phyloP scores from a whole-genome alignment of 1,140 invertebrate genomes.

The Goniozus legneri region DNA sequence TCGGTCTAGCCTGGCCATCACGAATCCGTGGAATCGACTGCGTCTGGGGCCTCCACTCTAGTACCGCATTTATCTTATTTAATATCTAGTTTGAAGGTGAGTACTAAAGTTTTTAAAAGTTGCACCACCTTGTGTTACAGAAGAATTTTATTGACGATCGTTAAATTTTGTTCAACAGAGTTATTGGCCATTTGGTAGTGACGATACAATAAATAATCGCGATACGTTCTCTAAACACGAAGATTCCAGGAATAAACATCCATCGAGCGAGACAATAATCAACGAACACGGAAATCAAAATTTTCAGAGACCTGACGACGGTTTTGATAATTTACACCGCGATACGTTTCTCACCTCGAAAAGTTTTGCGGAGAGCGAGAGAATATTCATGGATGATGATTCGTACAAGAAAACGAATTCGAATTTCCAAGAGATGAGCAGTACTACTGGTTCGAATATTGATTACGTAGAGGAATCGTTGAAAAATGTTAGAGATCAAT shows the following conservation, averaged over 20 bases:
- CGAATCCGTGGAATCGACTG: conserved; percentile 51
- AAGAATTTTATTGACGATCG: too few relatives aligned
- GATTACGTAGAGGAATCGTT: conserved; percentile 32
- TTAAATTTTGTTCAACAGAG: too few relatives aligned
- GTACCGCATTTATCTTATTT: conserved; percentile 68
- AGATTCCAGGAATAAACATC: too few relatives aligned
- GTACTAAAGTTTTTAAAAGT: conserved; percentile 22
- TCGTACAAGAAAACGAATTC: conserved; percentile 21
- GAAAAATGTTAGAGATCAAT: conserved; percentile 29
- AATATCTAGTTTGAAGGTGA: conserved; percentile 72
- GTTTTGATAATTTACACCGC: conserved; percentile 30
- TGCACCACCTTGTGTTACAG: conserved; percentile 14
- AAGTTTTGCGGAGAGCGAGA: conserved; percentile 48
- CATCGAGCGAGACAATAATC: too few relatives aligned
- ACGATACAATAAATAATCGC: too few relatives aligned
- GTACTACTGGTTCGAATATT: conserved; percentile 1
- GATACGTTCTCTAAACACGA: too few relatives aligned
- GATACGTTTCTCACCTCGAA: too few relatives aligned
- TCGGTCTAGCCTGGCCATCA: conserved; percentile 38
- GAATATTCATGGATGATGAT: conserved; percentile 50
- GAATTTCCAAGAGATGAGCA: neutral
- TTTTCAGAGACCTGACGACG: conserved; percentile 29
- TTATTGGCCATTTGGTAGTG: too few relatives aligned
- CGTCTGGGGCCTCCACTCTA: conserved; percentile 60
- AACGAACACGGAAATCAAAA: too few relatives aligned